phyloP scores from a whole-genome alignment of 35 echinoderm and acorn worm species.

The Strongylocentrotus purpuratus region DNA sequence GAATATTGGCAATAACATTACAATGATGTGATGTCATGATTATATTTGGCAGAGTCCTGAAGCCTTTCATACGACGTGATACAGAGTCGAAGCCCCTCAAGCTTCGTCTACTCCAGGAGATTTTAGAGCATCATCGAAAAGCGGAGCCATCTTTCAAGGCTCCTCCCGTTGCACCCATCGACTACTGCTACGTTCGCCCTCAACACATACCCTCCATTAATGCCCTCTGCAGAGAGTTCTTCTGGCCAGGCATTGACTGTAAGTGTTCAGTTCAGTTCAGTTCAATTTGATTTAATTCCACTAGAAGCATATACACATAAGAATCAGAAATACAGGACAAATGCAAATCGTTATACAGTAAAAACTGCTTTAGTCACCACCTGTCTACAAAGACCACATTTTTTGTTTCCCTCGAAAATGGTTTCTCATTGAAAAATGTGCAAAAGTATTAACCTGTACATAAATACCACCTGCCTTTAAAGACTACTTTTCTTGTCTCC shows the following conservation, averaged over 20 bases:
- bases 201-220: conserved; percentile 97
- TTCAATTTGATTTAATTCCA: no score
- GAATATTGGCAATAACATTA: no score
- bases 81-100: conserved; percentile 84
- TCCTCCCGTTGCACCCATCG: conserved; percentile 71
- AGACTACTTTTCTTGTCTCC: no score
- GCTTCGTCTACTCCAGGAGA: conserved; percentile 79
- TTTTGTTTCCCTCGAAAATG: no score
- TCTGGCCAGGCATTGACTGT: conserved; percentile 98
- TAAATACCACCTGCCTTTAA: no score
- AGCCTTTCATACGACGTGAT: conserved; percentile 98
- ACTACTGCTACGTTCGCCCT: conserved; percentile 95
- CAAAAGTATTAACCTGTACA: no score
- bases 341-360: no score
- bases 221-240: conserved; percentile 94
- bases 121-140: conserved; percentile 59
- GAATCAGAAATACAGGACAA: no score
- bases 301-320: no score
- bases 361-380: no score
- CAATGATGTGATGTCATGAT: not conserved
- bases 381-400: no score
- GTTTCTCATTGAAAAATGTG: no score
- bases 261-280: conserved; percentile 34
- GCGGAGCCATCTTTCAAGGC: conserved; percentile 61
- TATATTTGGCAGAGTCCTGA: conserved; percentile 73